Evolutionary conservation across 2,797 vertebrate species (phyloP), one percentile per base, ranked within the genome.

Genomic region (Trachurus trachurus): DNA sequence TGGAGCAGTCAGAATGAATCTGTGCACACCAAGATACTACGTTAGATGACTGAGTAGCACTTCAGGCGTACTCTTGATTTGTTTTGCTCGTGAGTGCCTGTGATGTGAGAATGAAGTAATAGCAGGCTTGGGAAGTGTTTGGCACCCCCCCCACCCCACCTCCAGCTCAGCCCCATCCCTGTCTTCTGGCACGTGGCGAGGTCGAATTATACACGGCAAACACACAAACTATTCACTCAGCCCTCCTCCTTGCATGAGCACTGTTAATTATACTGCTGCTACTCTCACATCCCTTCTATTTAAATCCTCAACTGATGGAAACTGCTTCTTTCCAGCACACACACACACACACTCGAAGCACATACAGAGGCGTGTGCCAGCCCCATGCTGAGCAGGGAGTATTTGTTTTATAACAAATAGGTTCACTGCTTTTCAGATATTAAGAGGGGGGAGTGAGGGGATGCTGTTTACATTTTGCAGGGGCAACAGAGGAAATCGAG

Each of bases 191-290:
- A 87, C 75, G 74, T 82, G 88, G 78, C 90, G 81, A 88, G 64
- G 74, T 78, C 88, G 89, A 93, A 92, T 91, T 92, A 93, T 78
- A 93, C 87, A 89, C 72, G 17, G 80, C 83, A 74, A 86, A 78
- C 64, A 57, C 79, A 84, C 72, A 87, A 84, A 87, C 82, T 86
- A 62, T 84, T 87, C 87, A 87, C 78, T 82, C 76, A 81, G 70
- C 71, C 81, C 85, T 73, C 74, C 79, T 76, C 66, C 59, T 59
- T 53, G 78, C 78, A 80, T 85, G 74, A 78, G 86, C 82, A 81
- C 82, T 82, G 83, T 89, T 94, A 93, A 93, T 94, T 93, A 93
- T 82, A 71, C 88, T 59, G 49, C 84, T 76, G 72, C 82, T 81
- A 71, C 66, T 64, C 86, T 87, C 65, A 34, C 76, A 86, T 89